phyloP scores from a whole-genome alignment of 2,888 invertebrate genomes.

The Enchytraeus crypticus region DNA sequence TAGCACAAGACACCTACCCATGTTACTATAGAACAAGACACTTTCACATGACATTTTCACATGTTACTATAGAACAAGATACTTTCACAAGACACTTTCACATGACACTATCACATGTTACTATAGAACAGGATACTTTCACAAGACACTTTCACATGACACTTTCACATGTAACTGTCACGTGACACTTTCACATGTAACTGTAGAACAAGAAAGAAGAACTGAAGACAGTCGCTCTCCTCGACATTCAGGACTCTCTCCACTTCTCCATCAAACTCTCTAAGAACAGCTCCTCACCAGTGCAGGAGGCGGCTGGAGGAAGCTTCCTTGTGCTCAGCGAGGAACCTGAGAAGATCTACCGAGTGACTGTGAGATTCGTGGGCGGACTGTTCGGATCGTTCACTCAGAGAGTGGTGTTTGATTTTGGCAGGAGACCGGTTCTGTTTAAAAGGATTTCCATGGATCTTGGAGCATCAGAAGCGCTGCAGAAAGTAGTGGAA shows the following conservation, averaged over 20 bases:
- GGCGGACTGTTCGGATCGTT: constrained; percentile 44
- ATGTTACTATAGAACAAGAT: too few species aligned
- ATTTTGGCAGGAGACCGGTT: constrained; percentile 38
- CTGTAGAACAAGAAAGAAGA: too few species aligned
- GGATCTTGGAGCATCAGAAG: constrained; percentile 33
- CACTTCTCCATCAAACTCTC: not conserved
- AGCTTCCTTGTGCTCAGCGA: not conserved
- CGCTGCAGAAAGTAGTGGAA: not conserved
- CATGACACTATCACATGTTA: too few species aligned
- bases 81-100: too few species aligned
- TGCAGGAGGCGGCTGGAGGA: not conserved
- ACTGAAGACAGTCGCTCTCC: not conserved
- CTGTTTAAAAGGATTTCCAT: constrained; percentile 37
- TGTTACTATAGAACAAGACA: too few species aligned
- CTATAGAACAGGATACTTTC: too few species aligned
- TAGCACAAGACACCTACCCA: too few species aligned
- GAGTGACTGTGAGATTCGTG: constrained; percentile 28
- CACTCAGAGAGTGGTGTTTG: constrained; percentile 39
- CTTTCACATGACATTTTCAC: too few species aligned
- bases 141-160: too few species aligned
- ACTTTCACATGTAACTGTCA: too few species aligned
- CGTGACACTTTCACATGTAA: too few species aligned
- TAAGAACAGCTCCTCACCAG: too few species aligned
- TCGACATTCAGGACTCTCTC: not conserved
- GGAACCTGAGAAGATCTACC: not conserved